Conservation (phyloP, 2,888 invertebrate species). For the Saturnia pavonia region DNA sequence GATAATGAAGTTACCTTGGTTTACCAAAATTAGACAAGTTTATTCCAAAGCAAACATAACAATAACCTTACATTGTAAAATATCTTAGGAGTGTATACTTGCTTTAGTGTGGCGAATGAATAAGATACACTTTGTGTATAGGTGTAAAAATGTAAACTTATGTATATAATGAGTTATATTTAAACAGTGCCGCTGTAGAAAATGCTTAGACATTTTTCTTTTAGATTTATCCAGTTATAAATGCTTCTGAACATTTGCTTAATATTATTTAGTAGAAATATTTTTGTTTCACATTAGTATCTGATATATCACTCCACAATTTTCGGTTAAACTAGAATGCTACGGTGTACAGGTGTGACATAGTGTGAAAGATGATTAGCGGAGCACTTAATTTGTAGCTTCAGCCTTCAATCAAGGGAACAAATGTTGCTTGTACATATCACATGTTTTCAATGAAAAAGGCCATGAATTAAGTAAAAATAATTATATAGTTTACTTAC, state of each 20-base stretch:
- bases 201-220: not conserved
- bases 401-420: constrained; percentile 27
- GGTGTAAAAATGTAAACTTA: constrained; percentile 5
- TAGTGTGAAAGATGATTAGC: constrained; percentile 24
- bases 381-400: constrained; percentile 27
- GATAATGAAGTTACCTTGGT: constrained; percentile 4
- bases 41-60: constrained; percentile 1
- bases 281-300: not conserved
- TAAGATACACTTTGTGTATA: not conserved
- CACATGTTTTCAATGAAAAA: not conserved
- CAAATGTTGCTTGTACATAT: constrained; percentile 26
- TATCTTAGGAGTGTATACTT: constrained; percentile 19
- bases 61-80: constrained; percentile 21
- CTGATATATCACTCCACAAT: not conserved
- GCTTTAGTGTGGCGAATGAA: constrained; percentile 21
- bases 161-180: constrained; percentile 1
- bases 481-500: too few relatives aligned
- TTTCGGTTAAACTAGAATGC: not conserved
- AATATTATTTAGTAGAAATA: not conserved
- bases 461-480: not conserved
- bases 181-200: not conserved
- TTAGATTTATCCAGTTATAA: not conserved
- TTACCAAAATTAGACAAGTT: constrained; percentile 4
- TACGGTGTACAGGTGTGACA: constrained; percentile 17
- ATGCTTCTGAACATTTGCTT: not conserved